phyloP scores from a whole-genome alignment of 2,888 invertebrate genomes.

The Sacculina carcini region DNA sequence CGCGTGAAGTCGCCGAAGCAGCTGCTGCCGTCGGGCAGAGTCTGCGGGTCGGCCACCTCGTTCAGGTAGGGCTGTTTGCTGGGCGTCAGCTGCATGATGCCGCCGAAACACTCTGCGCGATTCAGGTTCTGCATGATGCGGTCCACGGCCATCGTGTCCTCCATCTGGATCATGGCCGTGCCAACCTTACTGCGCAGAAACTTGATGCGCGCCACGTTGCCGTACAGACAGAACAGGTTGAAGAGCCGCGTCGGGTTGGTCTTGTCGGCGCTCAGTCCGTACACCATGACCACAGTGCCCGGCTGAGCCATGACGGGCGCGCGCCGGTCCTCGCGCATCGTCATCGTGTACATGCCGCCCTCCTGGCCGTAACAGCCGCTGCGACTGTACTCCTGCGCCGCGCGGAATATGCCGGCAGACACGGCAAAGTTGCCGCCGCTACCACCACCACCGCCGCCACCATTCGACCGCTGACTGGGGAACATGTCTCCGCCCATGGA shows the following conservation, averaged over 20 bases:
- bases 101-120: constrained; percentile 59
- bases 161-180: constrained; percentile 98
- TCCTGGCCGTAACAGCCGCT: neutral
- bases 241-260: constrained; percentile 88
- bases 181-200: constrained; percentile 96
- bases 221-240: constrained; percentile 94
- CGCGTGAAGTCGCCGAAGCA: constrained; percentile 94
- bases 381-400: neutral
- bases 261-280: constrained; percentile 74
- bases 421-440: neutral
- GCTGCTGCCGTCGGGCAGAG: constrained; percentile 76
- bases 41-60: constrained; percentile 86
- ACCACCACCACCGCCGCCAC: neutral
- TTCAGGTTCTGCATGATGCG: constrained; percentile 82
- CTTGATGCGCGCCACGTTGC: constrained; percentile 93
- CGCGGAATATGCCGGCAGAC: neutral
- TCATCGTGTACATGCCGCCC: neutral
- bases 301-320: constrained; percentile 27
- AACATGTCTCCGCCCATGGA: neutral
- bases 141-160: constrained; percentile 77
- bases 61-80: constrained; percentile 83
- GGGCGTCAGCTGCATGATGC: constrained; percentile 46
- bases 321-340: constrained; percentile 1
- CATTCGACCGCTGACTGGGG: neutral
- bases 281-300: constrained; percentile 90